Conservation (phyloP, 2,888 invertebrate species). For the Heliconius cydno region DNA sequence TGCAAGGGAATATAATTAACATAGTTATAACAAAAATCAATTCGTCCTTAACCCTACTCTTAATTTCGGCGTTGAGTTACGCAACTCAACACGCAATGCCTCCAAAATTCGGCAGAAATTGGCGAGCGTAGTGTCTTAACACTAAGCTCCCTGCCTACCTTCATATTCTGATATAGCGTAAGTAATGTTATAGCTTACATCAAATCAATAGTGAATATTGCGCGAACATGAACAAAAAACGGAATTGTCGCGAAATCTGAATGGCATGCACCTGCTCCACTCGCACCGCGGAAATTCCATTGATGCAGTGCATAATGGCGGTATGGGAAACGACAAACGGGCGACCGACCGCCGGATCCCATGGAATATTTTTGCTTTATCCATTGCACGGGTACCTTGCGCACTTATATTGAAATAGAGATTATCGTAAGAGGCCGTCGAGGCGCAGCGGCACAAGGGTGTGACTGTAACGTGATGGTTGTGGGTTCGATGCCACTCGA, state of each 20-base stretch:
- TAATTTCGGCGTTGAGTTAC: not conserved
- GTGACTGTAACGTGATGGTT: too few relatives aligned
- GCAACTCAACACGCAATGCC: too few relatives aligned
- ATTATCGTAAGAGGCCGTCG: not conserved
- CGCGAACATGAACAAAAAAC: slow-evolving; percentile 36
- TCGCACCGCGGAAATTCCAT: slow-evolving; percentile 52
- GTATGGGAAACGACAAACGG: slow-evolving; percentile 49
- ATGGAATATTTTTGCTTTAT: slow-evolving; percentile 32
- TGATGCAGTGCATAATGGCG: slow-evolving; percentile 51
- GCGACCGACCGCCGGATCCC: slow-evolving; percentile 45
- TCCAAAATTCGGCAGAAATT: too few relatives aligned
- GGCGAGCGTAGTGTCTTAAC: too few relatives aligned
- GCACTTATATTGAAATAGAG: slow-evolving; percentile 16
- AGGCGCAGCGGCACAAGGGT: too few relatives aligned
- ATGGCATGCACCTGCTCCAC: slow-evolving; percentile 42
- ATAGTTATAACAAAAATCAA: slow-evolving; percentile 34
- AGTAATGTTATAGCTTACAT: not conserved
- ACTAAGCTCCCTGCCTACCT: too few relatives aligned
- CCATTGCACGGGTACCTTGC: not conserved
- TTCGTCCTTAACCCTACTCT: not conserved
- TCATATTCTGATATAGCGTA: too few relatives aligned
- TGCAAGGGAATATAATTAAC: slow-evolving; percentile 41
- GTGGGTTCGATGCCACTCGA: too few relatives aligned
- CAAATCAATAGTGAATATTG: slow-evolving; percentile 29
- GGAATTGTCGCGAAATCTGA: slow-evolving; percentile 42